These are phyloP conservation scores for Nephrotoma flavescens DNA, from an alignment of 2,888 invertebrate genomes.

Conservation along the genomic window DNA sequence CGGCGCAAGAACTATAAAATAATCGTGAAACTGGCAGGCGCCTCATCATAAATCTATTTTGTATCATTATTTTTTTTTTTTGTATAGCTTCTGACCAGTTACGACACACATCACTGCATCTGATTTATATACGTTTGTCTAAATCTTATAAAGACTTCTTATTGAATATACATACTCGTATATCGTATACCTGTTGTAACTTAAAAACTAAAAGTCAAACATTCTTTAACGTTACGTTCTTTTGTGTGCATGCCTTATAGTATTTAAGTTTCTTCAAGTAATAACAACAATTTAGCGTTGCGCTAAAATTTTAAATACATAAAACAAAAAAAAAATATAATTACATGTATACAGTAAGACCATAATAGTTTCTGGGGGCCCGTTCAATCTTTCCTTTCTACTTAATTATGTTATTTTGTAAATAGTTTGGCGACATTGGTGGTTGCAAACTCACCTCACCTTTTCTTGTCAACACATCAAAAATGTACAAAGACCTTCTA, in stretches of 20 bases:
- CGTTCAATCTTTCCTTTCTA: not conserved
- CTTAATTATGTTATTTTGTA: not conserved
- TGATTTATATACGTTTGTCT: not conserved
- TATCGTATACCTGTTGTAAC: not conserved
- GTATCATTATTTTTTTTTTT: not conserved
- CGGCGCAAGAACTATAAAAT: not conserved
- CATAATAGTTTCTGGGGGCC: not conserved
- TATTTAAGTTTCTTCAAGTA: not conserved
- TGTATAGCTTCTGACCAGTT: not conserved
- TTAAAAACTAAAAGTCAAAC: not conserved
- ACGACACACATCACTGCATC: not conserved
- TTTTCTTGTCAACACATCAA: not conserved
- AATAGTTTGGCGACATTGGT: not conserved
- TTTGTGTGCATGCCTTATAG: not conserved
- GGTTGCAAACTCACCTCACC: not conserved
- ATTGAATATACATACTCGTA: not conserved
- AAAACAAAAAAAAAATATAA: not conserved
- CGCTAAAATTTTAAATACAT: slow-evolving; percentile 1
- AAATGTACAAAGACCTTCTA: not conserved
- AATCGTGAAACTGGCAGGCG: not conserved
- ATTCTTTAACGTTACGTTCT: not conserved
- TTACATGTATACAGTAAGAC: not conserved
- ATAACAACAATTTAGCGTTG: slow-evolving; percentile 5
- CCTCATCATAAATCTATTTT: not conserved
- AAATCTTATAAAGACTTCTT: not conserved